These are phyloP conservation scores for Saccostrea echinata DNA, from an alignment of 1,140 invertebrate species.

Conservation along the genomic window DNA sequence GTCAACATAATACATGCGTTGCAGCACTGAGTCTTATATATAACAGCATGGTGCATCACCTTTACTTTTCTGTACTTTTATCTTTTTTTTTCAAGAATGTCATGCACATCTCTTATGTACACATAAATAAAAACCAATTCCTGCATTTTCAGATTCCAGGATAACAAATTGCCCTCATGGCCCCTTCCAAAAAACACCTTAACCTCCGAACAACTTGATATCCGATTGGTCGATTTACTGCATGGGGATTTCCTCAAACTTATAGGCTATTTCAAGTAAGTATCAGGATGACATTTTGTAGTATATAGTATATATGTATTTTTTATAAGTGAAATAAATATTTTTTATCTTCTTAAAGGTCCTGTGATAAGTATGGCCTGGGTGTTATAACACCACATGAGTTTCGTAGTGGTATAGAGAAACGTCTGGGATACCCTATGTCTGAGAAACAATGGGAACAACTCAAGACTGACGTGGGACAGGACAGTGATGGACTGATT, in stretches of 20 bases:
- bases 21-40: background rate
- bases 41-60: too few species aligned
- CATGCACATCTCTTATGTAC: too few species aligned
- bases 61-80: too few species aligned
- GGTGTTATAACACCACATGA: constrained; percentile 66
- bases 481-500: constrained; percentile 69
- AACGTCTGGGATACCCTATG: constrained; percentile 64
- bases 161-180: background rate
- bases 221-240: constrained; percentile 67
- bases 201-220: constrained; percentile 62
- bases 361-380: constrained; percentile 66
- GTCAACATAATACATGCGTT: background rate
- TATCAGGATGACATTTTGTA: background rate
- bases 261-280: constrained; percentile 67
- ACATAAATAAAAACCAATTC: too few species aligned
- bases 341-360: constrained; percentile 55
- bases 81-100: too few species aligned
- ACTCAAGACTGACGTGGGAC: constrained; percentile 61
- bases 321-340: background rate
- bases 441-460: constrained; percentile 70
- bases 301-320: too few species aligned
- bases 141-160: constrained; percentile 59
- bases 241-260: constrained; percentile 73
- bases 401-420: constrained; percentile 68
- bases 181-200: constrained; percentile 47